Evolutionary conservation across 2,113 vertebrate genomes (phyloP), one percentile per base, ranked within the genome.

Genomic region (Xiphorhynchus elegans): DNA sequence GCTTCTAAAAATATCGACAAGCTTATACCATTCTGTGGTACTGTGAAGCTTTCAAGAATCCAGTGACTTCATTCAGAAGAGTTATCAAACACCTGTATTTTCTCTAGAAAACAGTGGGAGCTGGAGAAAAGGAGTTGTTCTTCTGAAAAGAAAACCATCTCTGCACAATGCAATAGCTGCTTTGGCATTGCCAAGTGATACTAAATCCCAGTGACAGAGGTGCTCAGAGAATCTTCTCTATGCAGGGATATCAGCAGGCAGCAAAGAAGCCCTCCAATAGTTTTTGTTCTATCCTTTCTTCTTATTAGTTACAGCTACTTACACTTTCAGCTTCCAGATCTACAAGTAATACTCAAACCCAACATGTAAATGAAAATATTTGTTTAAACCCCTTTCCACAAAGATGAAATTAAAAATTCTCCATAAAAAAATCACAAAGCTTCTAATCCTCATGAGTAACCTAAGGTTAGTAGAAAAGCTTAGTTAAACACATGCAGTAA

Each of bases 381-480:
- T 91, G 50, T 74, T 94, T 64, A 90, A 75, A 76, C 4, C 12
- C 10, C 49, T 87, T 94, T 81, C n/a, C 49, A 68, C 47, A 84
- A 81, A 81, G 80, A 87, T 40, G 12, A 92, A 95, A 93, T 95
- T 87, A 82, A 89, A 95, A 96, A 89, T 94, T 81, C 79, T 81
- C 47, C 25, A 78, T 68, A 7, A 39, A 85, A 90, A 89, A 84
- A 84, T 29, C 18, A 87, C 35, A 93, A 93, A 92, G 79, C 52
- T 44, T 88, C 73, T 96, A 86, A 96, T 93, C 85, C 93, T 84
- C 40, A n/a, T n/a, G 76, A 92, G 44, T 74, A 96, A 93, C 77
- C 73, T 91, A 81, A 89, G 87, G 91, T 91, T 94, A 91, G 84
- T 80, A 87, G 76, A 87, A 89, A 95, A 93, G 89, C 91, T 93